Base-by-base conservation (phyloP, 1,140 invertebrate species). In the Dendrolimus kikuchii region DNA sequence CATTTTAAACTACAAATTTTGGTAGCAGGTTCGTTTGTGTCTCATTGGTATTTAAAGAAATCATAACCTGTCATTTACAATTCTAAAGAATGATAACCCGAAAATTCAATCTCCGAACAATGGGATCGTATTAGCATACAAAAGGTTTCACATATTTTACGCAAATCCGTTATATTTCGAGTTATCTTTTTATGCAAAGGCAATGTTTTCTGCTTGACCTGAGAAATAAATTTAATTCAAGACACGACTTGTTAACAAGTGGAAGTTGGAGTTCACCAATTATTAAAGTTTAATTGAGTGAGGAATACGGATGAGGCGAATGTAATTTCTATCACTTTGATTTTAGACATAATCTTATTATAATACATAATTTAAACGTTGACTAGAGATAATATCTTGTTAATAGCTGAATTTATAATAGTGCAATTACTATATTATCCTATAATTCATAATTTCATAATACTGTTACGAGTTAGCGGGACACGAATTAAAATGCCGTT, bases 101-200 rank as follows among this genome's bases (percentile, higher is more conserved):
- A 77, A 81, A 79, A 86, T 86, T 86, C 82, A 86, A 86, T 86
- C 79, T 78, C 70, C 80, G 77, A 80, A 83, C 78, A 86, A 86
- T 82, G 69, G 77, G 71, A 81, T 81, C 73, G 64, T 81, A 86
- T 86, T 86, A 86, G 75, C 82, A 86, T 86, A 86, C 74, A 83
- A 83, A 83, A 83, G 80, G 79, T 77, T 79, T 81, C 80, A 81
- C 74, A 85, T 83, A 82, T 86, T 79, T 83, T 77, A 80, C 80
- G 72, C 67, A 76, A 76, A 81, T 77, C 80, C 74, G 77, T 81
- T 80, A 83, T 82, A 81, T 79, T 85, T 85, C 77, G 79, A 81
- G 77, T 77, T 81, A 84, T 83, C 68, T 78, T 69, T 68, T 70
- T 60, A 72, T 70, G 76, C 76, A 77, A 79, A 69, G 70, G 69